Base-by-base conservation (phyloP, 1,140 invertebrate genomes). In the Drosophila saltans region DNA sequence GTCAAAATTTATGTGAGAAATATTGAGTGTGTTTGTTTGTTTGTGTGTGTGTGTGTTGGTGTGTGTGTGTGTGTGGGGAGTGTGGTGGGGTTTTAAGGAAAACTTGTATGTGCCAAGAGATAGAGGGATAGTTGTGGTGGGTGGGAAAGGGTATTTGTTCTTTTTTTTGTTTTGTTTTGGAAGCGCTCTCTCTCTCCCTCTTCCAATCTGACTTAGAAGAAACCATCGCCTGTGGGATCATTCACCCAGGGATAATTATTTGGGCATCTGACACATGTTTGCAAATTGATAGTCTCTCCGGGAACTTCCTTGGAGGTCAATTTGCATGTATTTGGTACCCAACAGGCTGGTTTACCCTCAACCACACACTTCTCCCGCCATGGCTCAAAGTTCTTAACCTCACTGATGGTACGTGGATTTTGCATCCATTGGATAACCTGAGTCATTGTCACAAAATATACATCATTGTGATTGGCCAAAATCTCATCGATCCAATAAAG, bases 361-460 rank as follows among this genome's bases (percentile, higher is more conserved):
- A 97, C 96, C 21, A 95, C 93, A 88, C 97, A 98, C 95, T 97
- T 98, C 93, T 98, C 97, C 93, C 96, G 96, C 97, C 97, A 98
- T 16, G 97, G 96, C 86, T 98, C 97, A 93, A 98, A 98, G 93
- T 95, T 97, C 93, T 97, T 97, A 7, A 96, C 95, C 90, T 98
- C 96, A 33, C 95, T 94, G 68, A 97, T 92, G 2, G 97, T 97
- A 45, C 96, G 94, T 8, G 98, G 97, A 88, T 98, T 98, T 91
- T 98, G 97, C 91, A 99, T 98, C 98, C 98, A 99, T 91, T 98
- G 97, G 78, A 99, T 98, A 1, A 98, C 97, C 93, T 98, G 97
- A 2, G 97, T 98, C 96, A 98, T 98, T n/a, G 98, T 99, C 1
- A 98, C 97, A 90, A 99, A 98, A 93, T 98, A 99, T 4, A 98